phyloP scores from a whole-genome alignment of 2,113 vertebrate species.

The Brachyhypopomus occidentalis region DNA sequence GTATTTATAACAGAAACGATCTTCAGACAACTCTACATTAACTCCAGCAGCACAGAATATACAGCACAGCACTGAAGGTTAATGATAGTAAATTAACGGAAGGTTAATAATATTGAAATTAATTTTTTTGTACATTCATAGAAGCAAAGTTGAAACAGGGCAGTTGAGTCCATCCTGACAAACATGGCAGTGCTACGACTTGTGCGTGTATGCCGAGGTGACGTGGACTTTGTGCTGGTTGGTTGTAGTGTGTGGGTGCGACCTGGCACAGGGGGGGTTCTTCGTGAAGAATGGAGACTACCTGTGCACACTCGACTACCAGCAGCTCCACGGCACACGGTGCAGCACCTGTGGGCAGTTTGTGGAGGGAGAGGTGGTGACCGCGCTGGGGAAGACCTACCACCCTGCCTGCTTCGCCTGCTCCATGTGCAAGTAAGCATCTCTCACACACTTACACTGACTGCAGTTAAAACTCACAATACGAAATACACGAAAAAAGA shows the following conservation, averaged over 20 bases:
- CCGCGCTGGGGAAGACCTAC: constrained; percentile 91
- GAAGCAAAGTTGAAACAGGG: no score
- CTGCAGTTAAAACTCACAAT: no score
- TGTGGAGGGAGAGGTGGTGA: constrained; percentile 94
- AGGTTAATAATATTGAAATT: no score
- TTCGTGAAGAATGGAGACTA: constrained; percentile 92
- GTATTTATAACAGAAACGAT: no score
- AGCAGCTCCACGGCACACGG: constrained; percentile 90
- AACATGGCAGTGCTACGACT: no score
- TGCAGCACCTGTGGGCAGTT: constrained; percentile 91
- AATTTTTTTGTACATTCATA: no score
- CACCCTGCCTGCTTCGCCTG: constrained; percentile 96
- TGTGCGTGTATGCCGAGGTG: neutral
- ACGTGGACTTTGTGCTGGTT: constrained; percentile 16
- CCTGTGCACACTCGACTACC: constrained; percentile 95
- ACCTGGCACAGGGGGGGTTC: constrained; percentile 90
- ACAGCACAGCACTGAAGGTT: no score
- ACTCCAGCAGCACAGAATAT: no score
- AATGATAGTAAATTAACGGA: no score
- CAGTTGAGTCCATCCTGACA: no score
- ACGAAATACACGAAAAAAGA: no score
- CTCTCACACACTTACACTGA: neutral
- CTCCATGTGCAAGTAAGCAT: constrained; percentile 90
- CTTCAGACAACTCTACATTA: no score
- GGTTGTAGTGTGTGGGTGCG: constrained; percentile 88